Percentiles rank a stretch among this genome's conserved stretches.
phyloP scores from a whole-genome alignment of 2,888 invertebrate genomes.

The Callinectes sapidus region DNA sequence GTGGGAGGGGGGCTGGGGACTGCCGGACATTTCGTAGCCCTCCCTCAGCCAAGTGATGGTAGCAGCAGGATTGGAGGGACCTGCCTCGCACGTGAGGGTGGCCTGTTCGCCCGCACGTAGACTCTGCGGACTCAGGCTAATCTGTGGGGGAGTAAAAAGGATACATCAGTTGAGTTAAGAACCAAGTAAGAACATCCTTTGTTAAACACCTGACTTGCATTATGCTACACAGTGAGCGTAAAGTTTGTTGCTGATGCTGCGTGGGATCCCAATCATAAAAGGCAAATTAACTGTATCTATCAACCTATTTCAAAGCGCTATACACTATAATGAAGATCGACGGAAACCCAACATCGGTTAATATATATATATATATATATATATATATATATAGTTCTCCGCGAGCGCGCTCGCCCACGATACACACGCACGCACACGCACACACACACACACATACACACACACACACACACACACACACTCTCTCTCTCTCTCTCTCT shows the following conservation, averaged over 20 bases:
- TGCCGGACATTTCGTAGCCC: slow-evolving; percentile 60
- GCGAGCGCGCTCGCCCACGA: too few relatives aligned
- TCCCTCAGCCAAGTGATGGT: slow-evolving; percentile 69
- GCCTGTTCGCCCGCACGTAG: slow-evolving; percentile 69
- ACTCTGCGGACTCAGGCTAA: slow-evolving; percentile 49
- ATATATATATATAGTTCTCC: too few relatives aligned
- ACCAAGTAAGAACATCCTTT: background rate
- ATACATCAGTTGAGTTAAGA: background rate
- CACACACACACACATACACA: too few relatives aligned
- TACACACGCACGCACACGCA: too few relatives aligned
- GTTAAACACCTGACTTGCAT: background rate
- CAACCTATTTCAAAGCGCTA: background rate
- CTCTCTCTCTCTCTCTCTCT: background rate
- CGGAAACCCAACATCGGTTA: background rate
- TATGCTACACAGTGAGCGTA: background rate
- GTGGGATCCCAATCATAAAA: too few relatives aligned
- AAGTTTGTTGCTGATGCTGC: background rate
- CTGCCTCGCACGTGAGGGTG: slow-evolving; percentile 64
- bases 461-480: background rate
- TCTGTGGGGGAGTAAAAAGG: slow-evolving; percentile 43
- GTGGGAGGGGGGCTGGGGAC: slow-evolving; percentile 45
- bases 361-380: too few relatives aligned
- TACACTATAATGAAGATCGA: background rate
- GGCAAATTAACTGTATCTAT: background rate
- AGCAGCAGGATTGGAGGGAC: slow-evolving; percentile 67